These are phyloP conservation scores for Vombatus ursinus DNA, from an alignment of 2,113 vertebrate species.

Conservation along the genomic window DNA sequence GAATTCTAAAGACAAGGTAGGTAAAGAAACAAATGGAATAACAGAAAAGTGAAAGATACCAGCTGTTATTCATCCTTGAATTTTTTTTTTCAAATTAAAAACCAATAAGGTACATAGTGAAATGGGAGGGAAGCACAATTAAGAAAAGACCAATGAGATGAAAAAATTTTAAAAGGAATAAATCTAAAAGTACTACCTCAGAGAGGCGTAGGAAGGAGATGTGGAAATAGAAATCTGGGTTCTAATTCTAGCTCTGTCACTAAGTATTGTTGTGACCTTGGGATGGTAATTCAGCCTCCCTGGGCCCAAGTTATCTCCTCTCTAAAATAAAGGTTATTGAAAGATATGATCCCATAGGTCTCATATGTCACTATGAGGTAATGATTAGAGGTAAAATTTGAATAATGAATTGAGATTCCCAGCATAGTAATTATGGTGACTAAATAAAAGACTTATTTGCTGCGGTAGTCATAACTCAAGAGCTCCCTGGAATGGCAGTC, in stretches of 20 bases:
- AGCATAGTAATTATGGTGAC: fast-evolving
- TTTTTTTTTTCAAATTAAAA: background rate
- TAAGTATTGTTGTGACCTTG: background rate
- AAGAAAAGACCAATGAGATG: background rate
- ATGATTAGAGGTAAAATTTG: background rate
- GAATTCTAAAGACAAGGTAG: background rate
- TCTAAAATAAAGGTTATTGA: background rate
- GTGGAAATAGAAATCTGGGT: background rate
- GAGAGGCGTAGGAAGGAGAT: background rate
- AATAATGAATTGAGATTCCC: background rate
- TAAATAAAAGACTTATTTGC: background rate
- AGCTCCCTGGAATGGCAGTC: background rate
- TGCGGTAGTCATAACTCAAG: fast-evolving
- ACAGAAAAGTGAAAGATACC: background rate
- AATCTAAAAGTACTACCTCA: background rate
- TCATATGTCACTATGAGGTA: background rate
- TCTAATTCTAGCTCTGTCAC: background rate
- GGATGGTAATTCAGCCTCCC: background rate
- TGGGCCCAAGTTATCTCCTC: background rate
- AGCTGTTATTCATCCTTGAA: background rate
- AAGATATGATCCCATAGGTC: background rate
- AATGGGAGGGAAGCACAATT: background rate
- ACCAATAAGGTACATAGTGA: background rate
- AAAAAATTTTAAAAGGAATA: background rate
- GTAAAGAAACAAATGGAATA: background rate